Base-by-base conservation (phyloP, 2,888 invertebrate genomes). In the Andrena bicolor region DNA sequence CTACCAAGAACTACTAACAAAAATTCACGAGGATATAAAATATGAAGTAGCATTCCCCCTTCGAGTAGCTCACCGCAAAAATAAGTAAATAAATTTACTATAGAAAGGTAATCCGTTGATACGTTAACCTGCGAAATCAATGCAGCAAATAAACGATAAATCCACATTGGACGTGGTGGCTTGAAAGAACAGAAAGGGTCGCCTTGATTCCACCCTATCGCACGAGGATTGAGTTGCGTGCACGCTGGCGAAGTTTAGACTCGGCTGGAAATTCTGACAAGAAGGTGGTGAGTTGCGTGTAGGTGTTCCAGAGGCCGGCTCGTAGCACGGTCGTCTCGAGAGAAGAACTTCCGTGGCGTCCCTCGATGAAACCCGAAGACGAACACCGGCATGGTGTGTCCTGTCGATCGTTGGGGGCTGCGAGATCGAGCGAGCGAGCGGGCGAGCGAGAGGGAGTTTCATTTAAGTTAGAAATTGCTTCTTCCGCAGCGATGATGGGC, bases 391-490 rank as follows among this genome's bases (percentile, higher is more conserved):
- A n/a, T 49, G 66, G 78, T 76, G 80, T 88, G 85, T 76, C 82
- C 82, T 80, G 88, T 88, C 88, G 87, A 88, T 88, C 86, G 78
- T 48, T 56, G 65, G 80, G 41, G 72, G 26, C 23, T 8, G 56
- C 56, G 56, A 49, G 41, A 20, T 66, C 60, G 51, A 72, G 53
- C 66, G 73, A 66, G 84, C 83, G 76, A 87, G 88, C 85, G 86
- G 89, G 83, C 84, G 76, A 88, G 88, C 84, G 88, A 89, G 90
- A 87, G 86, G 86, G 92, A 92, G 92, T 93, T 93, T 93, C 93
- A 93, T 93, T 93, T 92, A 93, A 93, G 93, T 93, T 94, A 92
- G 93, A 94, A 94, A 94, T 94, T 94, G 94, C 93, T 94, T 94
- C 94, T 94, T 94, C 94, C 94, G 93, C 92, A 90, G 93, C 91